Evolutionary conservation across 2,113 vertebrate species (phyloP), one percentile per base, ranked within the genome.

Genomic region (Tupaia tana): DNA sequence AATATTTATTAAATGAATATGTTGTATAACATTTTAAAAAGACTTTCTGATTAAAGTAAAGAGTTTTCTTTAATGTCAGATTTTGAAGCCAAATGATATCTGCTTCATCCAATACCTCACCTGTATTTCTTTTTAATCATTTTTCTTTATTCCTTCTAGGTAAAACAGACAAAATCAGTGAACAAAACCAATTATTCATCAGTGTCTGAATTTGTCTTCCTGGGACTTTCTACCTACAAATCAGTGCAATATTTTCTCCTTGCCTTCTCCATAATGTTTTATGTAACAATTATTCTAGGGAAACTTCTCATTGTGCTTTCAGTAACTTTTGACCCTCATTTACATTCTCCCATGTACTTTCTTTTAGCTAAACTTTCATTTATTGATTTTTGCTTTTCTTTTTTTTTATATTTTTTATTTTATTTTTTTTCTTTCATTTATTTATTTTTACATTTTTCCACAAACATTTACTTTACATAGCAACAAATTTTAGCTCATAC

Each of bases 191-290:
- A 98, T 96, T 69, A 80, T 22, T 92, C 96, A 14, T 34, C 13
- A 0, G 71, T 96, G 15, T 91, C 80, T 20, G 84, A 96, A 12
- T 97, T 97, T 97, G 83, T 97, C 22, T 93, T 97, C 27, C 88
- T 97, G n/a, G 95, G 90, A 86, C 43, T 96, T 34, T 96, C 90
- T 71, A 43, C 66, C 19, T 86, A 43, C 24, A 81, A 75, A 86
- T 10, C 81, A n/a, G n/a, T n/a, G n/a, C n/a, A n/a, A n/a, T n/a
- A n/a, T n/a, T n/a, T n/a, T n/a, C n/a, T n/a, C n/a, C n/a, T n/a
- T n/a, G n/a, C n/a, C n/a, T n/a, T n/a, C n/a, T n/a, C n/a, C n/a
- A n/a, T n/a, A n/a, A n/a, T 80, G 22, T 78, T 81, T 34, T 89
- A 86, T 43, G 6, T 93, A 18, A 34, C 11, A 74, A 24, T 96